phyloP scores from a whole-genome alignment of 92 coral and sea anemone genomes.

The Pocillopora grandis region DNA sequence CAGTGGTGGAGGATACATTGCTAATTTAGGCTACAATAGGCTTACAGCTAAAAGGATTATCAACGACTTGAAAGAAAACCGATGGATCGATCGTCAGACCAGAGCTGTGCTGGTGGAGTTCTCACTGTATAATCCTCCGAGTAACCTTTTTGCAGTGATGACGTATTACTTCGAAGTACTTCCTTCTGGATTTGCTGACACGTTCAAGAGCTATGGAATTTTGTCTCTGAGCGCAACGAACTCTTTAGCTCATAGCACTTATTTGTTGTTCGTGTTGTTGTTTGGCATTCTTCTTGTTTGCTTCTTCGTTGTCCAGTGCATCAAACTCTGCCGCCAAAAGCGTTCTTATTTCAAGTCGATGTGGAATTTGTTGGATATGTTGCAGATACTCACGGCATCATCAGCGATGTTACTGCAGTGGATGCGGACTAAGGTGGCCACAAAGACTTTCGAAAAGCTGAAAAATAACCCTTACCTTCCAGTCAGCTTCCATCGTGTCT shows the following conservation, averaged over 20 bases:
- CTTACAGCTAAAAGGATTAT: background rate
- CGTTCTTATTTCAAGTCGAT: conserved; percentile 7
- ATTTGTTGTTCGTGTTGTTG: background rate
- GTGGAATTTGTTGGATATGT: conserved; percentile 32
- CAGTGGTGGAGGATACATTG: conserved; percentile 37
- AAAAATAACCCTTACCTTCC: conserved; percentile 14
- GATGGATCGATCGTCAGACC: conserved; percentile 39
- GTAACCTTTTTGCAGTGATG: conserved; percentile 3
- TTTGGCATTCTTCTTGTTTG: conserved; percentile 21
- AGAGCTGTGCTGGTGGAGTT: conserved; percentile 34
- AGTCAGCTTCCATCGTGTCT: background rate
- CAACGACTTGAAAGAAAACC: background rate
- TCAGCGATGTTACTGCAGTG: background rate
- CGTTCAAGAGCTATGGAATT: conserved; percentile 8
- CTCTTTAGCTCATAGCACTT: conserved; percentile 1
- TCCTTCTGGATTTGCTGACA: conserved; percentile 19
- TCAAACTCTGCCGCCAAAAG: conserved; percentile 4
- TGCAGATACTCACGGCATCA: conserved; percentile 11
- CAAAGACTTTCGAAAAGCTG: background rate
- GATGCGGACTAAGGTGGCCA: background rate
- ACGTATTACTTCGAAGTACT: conserved; percentile 29
- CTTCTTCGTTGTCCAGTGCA: background rate
- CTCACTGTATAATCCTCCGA: conserved; percentile 13
- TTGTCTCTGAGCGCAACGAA: conserved; percentile 22
- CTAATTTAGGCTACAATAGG: conserved; percentile 29